Conservation (phyloP, 2,888 invertebrate genomes). For the Yponomeuta cagnagella region DNA sequence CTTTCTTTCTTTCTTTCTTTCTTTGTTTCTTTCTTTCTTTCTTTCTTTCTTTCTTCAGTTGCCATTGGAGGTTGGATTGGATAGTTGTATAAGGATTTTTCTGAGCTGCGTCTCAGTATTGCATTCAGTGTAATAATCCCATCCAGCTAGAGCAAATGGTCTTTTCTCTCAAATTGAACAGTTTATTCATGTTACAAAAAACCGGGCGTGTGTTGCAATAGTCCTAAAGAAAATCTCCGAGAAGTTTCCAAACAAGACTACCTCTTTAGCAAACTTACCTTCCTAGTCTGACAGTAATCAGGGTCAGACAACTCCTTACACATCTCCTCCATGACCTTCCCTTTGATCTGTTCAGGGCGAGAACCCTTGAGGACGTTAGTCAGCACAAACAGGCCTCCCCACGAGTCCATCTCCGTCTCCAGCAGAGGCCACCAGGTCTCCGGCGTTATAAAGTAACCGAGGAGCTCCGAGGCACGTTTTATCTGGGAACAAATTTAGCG, state of each 20-base stretch:
- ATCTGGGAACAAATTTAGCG: slow-evolving; percentile 54
- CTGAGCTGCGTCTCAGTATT: too few relatives aligned
- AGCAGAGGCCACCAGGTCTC: slow-evolving; percentile 81
- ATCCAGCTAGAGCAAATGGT: too few relatives aligned
- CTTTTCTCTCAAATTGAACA: too few relatives aligned
- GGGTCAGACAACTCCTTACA: slow-evolving; percentile 75
- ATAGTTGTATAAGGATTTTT: too few relatives aligned
- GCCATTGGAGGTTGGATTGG: too few relatives aligned
- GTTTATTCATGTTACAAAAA: background rate
- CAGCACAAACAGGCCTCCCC: slow-evolving; percentile 74
- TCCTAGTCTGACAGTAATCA: slow-evolving; percentile 77
- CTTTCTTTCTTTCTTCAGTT: too few relatives aligned
- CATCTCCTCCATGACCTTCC: slow-evolving; percentile 70
- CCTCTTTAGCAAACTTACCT: slow-evolving; percentile 45
- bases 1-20: too few relatives aligned
- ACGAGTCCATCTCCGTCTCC: slow-evolving; percentile 77
- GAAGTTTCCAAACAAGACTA: too few relatives aligned
- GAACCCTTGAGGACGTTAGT: slow-evolving; percentile 78
- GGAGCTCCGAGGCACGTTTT: slow-evolving; percentile 80
- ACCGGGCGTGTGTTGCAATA: background rate
- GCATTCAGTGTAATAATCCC: too few relatives aligned
- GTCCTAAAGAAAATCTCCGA: too few relatives aligned
- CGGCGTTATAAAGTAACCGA: slow-evolving; percentile 85
- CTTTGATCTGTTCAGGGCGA: slow-evolving; percentile 46
- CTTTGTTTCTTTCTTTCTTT: too few relatives aligned